Evolutionary conservation across 1,140 invertebrate species (phyloP).

Genomic region (Steinernema khuongi): DNA sequence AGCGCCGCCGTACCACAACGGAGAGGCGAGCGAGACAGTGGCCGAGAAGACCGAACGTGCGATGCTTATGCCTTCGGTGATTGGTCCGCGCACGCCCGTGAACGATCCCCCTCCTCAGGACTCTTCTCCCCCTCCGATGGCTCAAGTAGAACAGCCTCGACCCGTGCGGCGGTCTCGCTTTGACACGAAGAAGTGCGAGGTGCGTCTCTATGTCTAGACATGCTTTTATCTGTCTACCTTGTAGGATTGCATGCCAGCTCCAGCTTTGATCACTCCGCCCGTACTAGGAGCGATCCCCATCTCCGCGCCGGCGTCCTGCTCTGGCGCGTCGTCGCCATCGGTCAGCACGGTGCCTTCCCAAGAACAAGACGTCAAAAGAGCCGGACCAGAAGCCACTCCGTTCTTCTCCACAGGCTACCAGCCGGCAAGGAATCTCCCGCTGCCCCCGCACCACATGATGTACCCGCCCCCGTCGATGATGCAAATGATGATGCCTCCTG

Average conservation of each 20-base stretch:
- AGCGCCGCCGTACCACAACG: not conserved
- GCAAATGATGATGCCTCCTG: not conserved
- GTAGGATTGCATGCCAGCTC: too few relatives aligned
- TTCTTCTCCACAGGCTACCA: not conserved
- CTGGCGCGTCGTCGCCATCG: not conserved
- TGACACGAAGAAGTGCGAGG: too few relatives aligned
- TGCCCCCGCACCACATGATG: not conserved
- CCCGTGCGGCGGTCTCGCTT: not conserved
- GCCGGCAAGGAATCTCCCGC: not conserved
- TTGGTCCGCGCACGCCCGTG: not conserved
- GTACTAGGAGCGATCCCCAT: too few relatives aligned
- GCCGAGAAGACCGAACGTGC: not conserved
- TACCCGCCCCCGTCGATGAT: not conserved
- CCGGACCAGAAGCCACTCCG: too few relatives aligned
- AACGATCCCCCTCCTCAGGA: not conserved
- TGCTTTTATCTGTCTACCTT: too few relatives aligned
- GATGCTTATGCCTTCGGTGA: not conserved
- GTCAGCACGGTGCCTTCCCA: not conserved
- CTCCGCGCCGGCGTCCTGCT: not conserved
- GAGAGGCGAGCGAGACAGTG: not conserved
- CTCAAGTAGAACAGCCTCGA: not conserved
- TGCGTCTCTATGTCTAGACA: too few relatives aligned
- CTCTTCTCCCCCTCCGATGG: not conserved
- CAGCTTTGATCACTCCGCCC: too few relatives aligned
- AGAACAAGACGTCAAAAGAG: too few relatives aligned